A percentile compares a stretch with the other conserved stretches of the same genome.
These are phyloP conservation scores for Chaenocephalus aceratus DNA, from an alignment of 2,113 vertebrate genomes.

Conservation along the genomic window DNA sequence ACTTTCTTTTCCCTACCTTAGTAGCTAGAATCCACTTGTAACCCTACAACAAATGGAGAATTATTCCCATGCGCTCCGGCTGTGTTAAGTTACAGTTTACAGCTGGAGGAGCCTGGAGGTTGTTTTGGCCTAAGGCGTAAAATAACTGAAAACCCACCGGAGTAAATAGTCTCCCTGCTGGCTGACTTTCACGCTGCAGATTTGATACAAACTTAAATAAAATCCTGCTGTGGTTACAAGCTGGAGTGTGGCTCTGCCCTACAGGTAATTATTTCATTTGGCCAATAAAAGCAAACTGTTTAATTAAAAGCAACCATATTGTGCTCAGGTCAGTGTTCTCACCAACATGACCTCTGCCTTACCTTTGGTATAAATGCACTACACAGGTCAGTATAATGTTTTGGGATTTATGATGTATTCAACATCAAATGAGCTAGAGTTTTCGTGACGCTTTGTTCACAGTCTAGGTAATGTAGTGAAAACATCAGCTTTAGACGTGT, in stretches of 20 bases:
- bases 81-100: slow-evolving; percentile 1
- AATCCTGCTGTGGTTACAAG: slow-evolving; percentile 12
- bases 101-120: neutral
- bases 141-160: no score
- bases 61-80: neutral
- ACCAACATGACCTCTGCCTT: no score
- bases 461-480: neutral
- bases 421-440: no score
- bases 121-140: no score
- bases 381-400: neutral
- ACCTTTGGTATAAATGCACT: no score
- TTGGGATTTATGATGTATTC: neutral
- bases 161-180: no score
- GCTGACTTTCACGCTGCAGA: neutral
- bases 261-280: neutral
- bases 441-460: no score
- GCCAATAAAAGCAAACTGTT: neutral
- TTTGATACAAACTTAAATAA: neutral
- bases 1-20: no score
- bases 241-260: no score
- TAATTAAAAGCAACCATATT: neutral
- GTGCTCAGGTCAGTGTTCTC: neutral
- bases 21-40: no score
- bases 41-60: no score
- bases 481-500: neutral